Evolutionary conservation across 2,797 vertebrate species (phyloP).

Genomic region (Tenualosa ilisha): DNA sequence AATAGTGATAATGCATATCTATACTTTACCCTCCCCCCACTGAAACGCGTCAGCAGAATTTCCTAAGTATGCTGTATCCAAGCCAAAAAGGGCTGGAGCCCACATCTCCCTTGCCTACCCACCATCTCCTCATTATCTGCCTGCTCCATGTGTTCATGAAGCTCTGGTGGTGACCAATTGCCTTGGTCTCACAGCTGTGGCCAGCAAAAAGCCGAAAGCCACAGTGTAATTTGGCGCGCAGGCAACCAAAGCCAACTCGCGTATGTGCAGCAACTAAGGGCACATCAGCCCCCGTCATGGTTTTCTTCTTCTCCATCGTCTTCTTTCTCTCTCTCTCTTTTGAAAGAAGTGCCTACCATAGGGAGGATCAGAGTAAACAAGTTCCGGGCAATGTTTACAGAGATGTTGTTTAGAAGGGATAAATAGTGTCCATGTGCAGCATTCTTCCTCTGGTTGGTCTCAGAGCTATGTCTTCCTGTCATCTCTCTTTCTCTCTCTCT

Average conservation of each 20-base stretch:
- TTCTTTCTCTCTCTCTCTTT: background rate
- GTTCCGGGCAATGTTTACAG: conserved; percentile 39
- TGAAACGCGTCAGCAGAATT: no score
- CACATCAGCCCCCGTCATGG: background rate
- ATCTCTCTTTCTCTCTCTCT: conserved; percentile 1
- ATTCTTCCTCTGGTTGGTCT: conserved; percentile 19
- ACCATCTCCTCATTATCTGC: conserved; percentile 13
- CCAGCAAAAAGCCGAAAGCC: background rate
- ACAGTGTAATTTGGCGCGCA: background rate
- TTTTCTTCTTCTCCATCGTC: background rate
- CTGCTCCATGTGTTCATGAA: background rate
- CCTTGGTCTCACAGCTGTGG: background rate
- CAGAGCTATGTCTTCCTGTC: conserved; percentile 5
- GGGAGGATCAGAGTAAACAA: conserved; percentile 34
- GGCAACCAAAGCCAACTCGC: background rate
- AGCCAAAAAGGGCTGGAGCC: background rate
- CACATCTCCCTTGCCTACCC: background rate
- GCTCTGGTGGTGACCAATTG: conserved; percentile 2
- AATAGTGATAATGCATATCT: background rate
- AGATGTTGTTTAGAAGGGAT: conserved; percentile 38
- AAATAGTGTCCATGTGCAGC: conserved; percentile 34
- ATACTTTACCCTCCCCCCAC: no score
- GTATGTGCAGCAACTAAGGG: background rate
- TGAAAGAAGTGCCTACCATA: background rate
- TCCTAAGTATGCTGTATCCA: background rate